phyloP scores from a whole-genome alignment of 2,888 invertebrate species.

The Poecilus cupreus region DNA sequence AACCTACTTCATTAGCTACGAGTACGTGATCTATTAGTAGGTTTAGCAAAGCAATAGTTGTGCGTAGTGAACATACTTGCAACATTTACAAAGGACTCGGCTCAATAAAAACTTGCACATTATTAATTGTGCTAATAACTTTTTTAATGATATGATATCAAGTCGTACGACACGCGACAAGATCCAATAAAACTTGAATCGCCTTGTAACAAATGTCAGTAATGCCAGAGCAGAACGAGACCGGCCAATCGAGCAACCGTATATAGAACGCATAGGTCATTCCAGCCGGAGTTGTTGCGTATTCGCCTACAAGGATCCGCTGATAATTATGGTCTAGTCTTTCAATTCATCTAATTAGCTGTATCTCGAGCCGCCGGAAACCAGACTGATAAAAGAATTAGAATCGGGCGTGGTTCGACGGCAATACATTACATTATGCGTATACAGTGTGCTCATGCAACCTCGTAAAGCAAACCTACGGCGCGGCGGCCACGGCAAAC shows the following conservation, averaged over 20 bases:
- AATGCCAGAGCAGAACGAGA: neutral
- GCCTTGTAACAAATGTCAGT: conserved; percentile 33
- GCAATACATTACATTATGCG: conserved; percentile 58
- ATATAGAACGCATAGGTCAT: conserved; percentile 41
- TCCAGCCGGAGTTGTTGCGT: neutral
- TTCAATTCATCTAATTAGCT: conserved; percentile 59
- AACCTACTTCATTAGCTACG: neutral
- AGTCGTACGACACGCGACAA: conserved; percentile 30
- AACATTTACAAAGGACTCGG: neutral
- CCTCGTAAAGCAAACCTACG: conserved; percentile 56
- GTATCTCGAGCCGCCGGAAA: conserved; percentile 53
- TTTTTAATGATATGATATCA: conserved; percentile 2
- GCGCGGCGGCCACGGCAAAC: neutral
- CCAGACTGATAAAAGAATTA: conserved; percentile 58
- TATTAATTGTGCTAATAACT: conserved; percentile 24
- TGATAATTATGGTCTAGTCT: conserved; percentile 57
- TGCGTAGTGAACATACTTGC: neutral
- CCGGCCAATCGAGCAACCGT: neutral
- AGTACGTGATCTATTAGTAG: neutral
- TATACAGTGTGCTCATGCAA: conserved; percentile 48
- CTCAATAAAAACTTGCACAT: neutral
- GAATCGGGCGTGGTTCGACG: conserved; percentile 55
- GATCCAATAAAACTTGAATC: conserved; percentile 5
- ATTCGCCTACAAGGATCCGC: conserved; percentile 44
- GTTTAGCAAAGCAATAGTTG: neutral